Evolutionary conservation across 1,140 invertebrate species (phyloP).

Genomic region (Atta colombica): DNA sequence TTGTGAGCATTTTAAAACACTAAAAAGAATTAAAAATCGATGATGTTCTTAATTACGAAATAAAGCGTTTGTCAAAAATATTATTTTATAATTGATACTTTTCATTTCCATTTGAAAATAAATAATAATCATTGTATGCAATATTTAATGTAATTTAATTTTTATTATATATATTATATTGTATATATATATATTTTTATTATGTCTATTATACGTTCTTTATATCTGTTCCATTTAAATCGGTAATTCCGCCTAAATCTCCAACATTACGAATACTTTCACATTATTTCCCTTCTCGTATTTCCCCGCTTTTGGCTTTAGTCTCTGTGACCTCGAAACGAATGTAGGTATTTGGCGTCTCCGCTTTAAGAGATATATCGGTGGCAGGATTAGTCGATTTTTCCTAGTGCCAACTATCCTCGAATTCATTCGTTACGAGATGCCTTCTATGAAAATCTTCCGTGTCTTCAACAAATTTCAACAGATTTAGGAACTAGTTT

Average conservation of each 20-base stretch:
- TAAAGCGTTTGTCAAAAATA: neutral
- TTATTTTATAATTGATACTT: neutral
- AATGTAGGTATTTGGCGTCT: constrained; percentile 19
- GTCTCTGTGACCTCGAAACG: constrained; percentile 31
- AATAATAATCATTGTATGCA: neutral
- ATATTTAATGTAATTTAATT: constrained; percentile 4
- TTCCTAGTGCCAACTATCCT: constrained; percentile 43
- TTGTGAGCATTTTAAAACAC: too few species aligned
- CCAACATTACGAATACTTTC: constrained; percentile 12
- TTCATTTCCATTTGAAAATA: neutral
- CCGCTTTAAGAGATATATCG: constrained; percentile 23
- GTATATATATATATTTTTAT: neutral
- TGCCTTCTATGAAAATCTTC: neutral
- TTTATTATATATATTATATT: neutral
- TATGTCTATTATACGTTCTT: too few species aligned
- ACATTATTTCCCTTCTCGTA: neutral
- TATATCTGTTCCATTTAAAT: neutral
- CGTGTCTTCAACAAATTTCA: constrained; percentile 28
- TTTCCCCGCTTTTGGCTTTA: neutral
- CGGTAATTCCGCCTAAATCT: neutral
- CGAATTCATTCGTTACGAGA: constrained; percentile 5
- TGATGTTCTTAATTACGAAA: neutral
- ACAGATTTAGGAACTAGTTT: constrained; percentile 41
- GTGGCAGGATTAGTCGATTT: constrained; percentile 30
- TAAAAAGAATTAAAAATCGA: neutral